Evolutionary conservation across 1,140 invertebrate genomes (phyloP), one percentile per base, ranked within the genome.

Genomic region (Hestina assimilis): DNA sequence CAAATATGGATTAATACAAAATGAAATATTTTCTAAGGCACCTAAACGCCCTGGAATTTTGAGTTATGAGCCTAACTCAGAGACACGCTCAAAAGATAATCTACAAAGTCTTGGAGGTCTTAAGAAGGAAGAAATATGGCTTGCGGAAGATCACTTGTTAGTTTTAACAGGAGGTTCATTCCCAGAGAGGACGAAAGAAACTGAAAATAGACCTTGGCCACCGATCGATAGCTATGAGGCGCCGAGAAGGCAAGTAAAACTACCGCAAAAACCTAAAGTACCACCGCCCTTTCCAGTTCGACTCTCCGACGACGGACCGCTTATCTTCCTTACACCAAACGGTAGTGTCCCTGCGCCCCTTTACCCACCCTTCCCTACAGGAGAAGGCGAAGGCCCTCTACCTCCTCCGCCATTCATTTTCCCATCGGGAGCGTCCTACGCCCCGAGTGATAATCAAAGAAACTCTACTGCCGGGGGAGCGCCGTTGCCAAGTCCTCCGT

Each of bases 241-340:
- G 28, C 95, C 95, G 4, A 90, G 91, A 63, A 91, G 95, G 61
- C 94, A 94, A 82, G 93, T 96, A 63, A 94, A 94, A 79, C 90
- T 96, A 68, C 94, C 94, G 4, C 70, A 90, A 4, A 92, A 91
- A 72, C 94, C 94, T 0, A 93, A 92, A 79, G 91, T 96, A 64
- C 95, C 95, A 81, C 95, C 95, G 88, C 95, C 95, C 73, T 96
- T 96, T 92, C 95, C 95, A 67, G 92, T 96, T 76, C 94, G 95
- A 84, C 91, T 96, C 70, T 91, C 91, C 64, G 94, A 95, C 61
- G 91, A 92, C 54, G 95, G 94, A 61, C 95, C 95, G 58, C 89
- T 95, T 64, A 91, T 94, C 85, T 92, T 95, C 81, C 89, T 95
- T 63, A 92, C 92, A 29, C 89, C 90, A 65, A 92, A 93, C 76